A percentile compares a stretch with the other conserved stretches of the same genome.
Evolutionary conservation across 2,888 invertebrate genomes (phyloP).

Genomic region (Malthinus seriepunctatus): DNA sequence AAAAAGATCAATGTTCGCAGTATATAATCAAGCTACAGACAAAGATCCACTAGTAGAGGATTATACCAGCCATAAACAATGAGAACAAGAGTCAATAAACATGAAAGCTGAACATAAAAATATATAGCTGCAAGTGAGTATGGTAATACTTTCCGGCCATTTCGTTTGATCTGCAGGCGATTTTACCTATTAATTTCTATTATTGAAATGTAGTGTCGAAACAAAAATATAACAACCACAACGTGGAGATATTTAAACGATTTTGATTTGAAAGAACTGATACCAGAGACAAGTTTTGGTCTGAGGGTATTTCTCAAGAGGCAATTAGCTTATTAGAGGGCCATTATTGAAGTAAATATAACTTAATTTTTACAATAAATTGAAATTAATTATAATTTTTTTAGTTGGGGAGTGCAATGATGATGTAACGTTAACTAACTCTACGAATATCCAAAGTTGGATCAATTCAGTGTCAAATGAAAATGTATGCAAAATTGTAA

Average conservation of each 20-base stretch:
- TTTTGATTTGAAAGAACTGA: not conserved
- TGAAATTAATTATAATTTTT: not conserved
- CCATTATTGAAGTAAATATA: not conserved
- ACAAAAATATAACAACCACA: not conserved
- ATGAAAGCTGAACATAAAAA: no score
- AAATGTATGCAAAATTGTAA: not conserved
- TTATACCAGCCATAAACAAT: no score
- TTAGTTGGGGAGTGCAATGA: not conserved
- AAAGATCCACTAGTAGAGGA: no score
- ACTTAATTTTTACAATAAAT: not conserved
- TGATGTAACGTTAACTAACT: not conserved
- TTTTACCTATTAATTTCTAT: no score
- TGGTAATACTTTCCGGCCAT: no score
- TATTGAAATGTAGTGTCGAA: no score
- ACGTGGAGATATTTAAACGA: not conserved
- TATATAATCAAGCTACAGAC: no score
- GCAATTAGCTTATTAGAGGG: not conserved
- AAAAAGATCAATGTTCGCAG: no score
- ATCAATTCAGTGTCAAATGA: not conserved
- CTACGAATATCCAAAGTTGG: not conserved
- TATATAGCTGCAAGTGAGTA: no score
- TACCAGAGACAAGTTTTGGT: not conserved
- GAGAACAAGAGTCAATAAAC: no score
- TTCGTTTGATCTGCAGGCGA: no score
- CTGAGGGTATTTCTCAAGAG: not conserved